phyloP scores from a whole-genome alignment of 2,113 vertebrate genomes.

The Grus americana region DNA sequence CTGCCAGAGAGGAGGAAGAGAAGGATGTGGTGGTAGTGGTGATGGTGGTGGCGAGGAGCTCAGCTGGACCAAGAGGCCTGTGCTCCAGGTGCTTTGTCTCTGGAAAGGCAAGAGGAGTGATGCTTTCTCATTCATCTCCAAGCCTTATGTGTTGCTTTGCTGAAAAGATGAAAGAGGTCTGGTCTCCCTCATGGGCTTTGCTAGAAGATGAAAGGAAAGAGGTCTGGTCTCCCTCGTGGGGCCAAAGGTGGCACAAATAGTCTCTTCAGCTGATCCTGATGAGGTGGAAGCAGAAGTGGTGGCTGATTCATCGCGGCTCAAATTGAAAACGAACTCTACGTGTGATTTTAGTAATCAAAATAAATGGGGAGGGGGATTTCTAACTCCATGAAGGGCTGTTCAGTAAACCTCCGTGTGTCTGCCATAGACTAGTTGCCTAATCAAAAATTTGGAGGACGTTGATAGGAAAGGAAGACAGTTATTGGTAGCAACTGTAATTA shows the following conservation, averaged over 20 bases:
- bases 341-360: background rate
- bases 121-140: background rate
- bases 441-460: background rate
- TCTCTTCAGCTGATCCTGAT: background rate
- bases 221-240: background rate
- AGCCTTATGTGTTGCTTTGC: background rate
- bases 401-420: too few relatives aligned
- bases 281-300: too few relatives aligned
- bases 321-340: accelerated
- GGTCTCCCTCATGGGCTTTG: background rate
- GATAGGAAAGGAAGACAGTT: background rate
- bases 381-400: background rate
- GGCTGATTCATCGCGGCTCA: accelerated
- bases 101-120: background rate
- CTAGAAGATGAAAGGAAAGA: background rate
- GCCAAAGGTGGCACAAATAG: background rate
- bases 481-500: background rate
- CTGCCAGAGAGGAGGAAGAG: background rate
- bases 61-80: background rate
- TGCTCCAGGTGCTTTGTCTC: background rate
- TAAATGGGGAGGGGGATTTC: too few relatives aligned
- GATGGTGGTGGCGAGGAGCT: background rate
- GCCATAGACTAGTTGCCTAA: background rate
- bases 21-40: background rate
- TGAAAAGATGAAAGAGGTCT: background rate